Evolutionary conservation across 2,888 invertebrate species (phyloP), one percentile per base, ranked within the genome.

Genomic region (Lampropteryx suffumata): DNA sequence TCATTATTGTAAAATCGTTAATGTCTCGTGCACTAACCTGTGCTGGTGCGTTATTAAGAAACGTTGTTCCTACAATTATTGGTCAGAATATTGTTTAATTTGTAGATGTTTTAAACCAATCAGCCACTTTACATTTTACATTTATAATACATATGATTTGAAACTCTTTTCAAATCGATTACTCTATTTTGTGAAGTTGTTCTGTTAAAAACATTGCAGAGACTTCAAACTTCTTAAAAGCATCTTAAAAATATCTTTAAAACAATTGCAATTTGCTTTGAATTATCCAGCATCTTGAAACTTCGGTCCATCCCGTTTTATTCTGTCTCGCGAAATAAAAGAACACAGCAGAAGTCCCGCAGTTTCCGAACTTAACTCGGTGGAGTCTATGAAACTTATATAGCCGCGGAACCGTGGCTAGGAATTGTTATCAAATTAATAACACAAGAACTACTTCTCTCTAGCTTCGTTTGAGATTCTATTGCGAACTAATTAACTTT

Each of bases 251-350:
- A 40, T 14, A 30, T 26, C 39, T 35, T 17, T 12, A 34, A 40
- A 14, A 17, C 27, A 29, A 27, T 35, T 50, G 11, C 33, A 36
- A 60, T 67, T 65, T 55, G 59, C 62, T 55, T 54, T 45, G 33
- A 48, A 50, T 43, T 40, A 55, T 44, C 47, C 35, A 44, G 39
- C 32, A 42, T 46, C 46, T 27, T 21, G 37, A 36, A 51, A 47
- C 47, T 52, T 39, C 26, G 5, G 8, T 45, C 17, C 46, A 37
- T 43, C 39, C 11, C 34, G 21, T 52, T 46, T 55, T 45, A 41
- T 52, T 44, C 42, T 34, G 37, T 40, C 28, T 35, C 39, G 12
- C 29, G 14, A 32, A 53, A 53, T 53, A 44, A 53, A 48, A 30
- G 39, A 37, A 37, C 21, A 43, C 34, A 34, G 21, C 28, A 13